Conservation (phyloP, 2,797 vertebrate genomes). For the Enteromius fasciolatus region DNA sequence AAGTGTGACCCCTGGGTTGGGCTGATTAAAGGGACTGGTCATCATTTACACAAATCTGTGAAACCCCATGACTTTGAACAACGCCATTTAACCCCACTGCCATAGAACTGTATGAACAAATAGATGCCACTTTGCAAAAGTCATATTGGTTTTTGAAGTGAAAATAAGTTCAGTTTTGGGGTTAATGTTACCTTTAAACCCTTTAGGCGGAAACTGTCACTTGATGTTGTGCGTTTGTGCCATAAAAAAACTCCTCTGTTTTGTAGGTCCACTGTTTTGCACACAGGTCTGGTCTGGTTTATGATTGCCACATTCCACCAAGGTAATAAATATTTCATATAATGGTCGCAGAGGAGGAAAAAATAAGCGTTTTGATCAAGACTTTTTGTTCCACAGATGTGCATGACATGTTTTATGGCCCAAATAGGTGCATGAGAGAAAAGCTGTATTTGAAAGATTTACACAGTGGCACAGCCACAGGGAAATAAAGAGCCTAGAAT, state of each 20-base stretch:
- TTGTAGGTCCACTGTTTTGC: background rate
- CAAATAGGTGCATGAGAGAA: conserved; percentile 40
- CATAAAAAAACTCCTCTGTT: background rate
- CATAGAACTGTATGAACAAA: too few relatives aligned
- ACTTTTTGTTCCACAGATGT: conserved; percentile 35
- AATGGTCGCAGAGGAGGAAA: background rate
- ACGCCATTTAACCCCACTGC: background rate
- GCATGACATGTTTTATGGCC: conserved; percentile 46
- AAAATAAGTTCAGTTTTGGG: background rate
- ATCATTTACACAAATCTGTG: background rate
- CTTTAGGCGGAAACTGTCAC: background rate
- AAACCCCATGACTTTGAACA: background rate
- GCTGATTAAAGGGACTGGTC: background rate
- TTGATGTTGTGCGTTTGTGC: background rate
- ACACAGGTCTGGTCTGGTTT: background rate
- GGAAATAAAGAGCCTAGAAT: conserved; percentile 58
- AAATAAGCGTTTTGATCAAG: background rate
- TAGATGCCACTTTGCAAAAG: background rate
- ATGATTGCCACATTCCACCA: background rate
- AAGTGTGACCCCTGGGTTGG: background rate
- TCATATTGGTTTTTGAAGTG: background rate
- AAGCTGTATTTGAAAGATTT: conserved; percentile 52
- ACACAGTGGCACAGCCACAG: conserved; percentile 44
- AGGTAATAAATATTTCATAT: conserved; percentile 16
- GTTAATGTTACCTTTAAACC: background rate